Base-by-base conservation (phyloP, 2,888 invertebrate species). In the Hypomecis atomaria region DNA sequence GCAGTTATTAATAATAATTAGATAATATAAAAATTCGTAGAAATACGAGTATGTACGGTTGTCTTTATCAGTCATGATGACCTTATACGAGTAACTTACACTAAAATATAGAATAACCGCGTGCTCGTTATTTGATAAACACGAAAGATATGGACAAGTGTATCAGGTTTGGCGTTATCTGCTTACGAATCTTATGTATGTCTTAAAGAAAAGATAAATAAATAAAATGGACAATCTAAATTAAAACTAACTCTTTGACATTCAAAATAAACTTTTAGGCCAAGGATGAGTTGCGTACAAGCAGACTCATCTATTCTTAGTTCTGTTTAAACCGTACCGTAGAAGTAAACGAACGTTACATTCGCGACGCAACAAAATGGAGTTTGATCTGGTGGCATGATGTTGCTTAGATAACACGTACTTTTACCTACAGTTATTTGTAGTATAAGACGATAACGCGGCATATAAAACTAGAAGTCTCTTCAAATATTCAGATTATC, bases 401-500 rank as follows among this genome's bases (percentile, higher is more conserved):
- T 40, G 48, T 53, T 37, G 50, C 48, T 36, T 5, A 48, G 58
- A 59, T 67, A 62, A 62, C 48, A 36, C 13, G 59, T 59, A 52
- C 55, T 47, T 54, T 55, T 59, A 59, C 65, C 57, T 57, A 44
- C 49, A 48, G 58, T 59, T 59, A 66, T 54, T 49, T 57, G 54
- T 44, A 52, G 5, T 62, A 4, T 36, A 40, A 43, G n/a, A 58
- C 56, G 67, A 68, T 69, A 70, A 68, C 64, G 59, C 45, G 44
- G 64, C 69, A 66, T 78, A 78, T 80, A 78, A 75, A 76, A 81
- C 74, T 70, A 74, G 71, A 69, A 75, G 68, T 59, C 69, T 58
- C 58, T 59, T 64, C 44, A 62, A 70, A 69, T 70, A 70, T 70
- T 66, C 71, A 76, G 67, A 72, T 73, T 72, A 57, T 67, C 60